Conservation (phyloP, 2,797 vertebrate species). For the Phoxinus dragarum region DNA sequence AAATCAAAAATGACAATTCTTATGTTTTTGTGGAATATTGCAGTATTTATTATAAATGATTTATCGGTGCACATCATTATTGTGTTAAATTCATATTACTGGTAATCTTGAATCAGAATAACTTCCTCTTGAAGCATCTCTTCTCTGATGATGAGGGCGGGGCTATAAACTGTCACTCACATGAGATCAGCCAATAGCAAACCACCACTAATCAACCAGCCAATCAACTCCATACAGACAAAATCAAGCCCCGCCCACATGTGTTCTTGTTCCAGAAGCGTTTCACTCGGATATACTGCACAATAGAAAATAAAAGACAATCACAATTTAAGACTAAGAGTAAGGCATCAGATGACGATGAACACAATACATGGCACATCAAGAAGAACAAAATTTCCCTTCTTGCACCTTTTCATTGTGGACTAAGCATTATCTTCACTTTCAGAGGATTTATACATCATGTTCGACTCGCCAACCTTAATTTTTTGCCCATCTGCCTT, state of each 20-base stretch:
- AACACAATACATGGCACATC: constrained; percentile 52
- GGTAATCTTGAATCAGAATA: not conserved
- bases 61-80: not conserved
- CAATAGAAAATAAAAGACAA: not conserved
- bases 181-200: not conserved
- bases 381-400: constrained; percentile 58
- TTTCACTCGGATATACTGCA: not conserved
- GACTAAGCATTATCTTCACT: constrained; percentile 66
- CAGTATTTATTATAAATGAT: not conserved
- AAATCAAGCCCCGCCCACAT: no score
- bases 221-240: no score
- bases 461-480: constrained; percentile 70
- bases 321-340: no score
- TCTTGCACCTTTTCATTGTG: constrained; percentile 62
- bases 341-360: not conserved
- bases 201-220: no score
- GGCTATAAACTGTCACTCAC: no score
- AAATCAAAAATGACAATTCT: no score
- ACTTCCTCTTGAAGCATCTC: not conserved
- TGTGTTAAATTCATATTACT: not conserved
- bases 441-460: constrained; percentile 64
- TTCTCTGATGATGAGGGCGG: not conserved
- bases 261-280: not conserved
- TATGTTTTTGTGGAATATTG: not conserved
- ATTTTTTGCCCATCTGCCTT: constrained; percentile 76